Percentiles rank a stretch among this genome's conserved stretches.
These are phyloP conservation scores for Trichoplax adhaerens DNA, from an alignment of 37 sponge, comb jelly and placozoan species.

Conservation along the genomic window DNA sequence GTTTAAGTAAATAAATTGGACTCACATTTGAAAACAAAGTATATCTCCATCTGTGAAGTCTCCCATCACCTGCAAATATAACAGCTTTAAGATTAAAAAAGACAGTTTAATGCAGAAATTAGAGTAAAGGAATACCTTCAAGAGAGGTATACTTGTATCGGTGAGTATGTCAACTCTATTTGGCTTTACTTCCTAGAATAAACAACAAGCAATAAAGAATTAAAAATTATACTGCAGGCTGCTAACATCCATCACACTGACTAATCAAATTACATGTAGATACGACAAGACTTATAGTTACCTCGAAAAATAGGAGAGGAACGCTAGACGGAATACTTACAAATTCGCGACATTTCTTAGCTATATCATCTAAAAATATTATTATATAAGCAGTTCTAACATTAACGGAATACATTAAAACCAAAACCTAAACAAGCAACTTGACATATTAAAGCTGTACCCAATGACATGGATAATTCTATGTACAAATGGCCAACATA, in stretches of 20 bases:
- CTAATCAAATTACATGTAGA: background rate
- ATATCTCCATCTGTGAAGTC: slow-evolving; percentile 79
- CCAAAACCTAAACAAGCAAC: no score
- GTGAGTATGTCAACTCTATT: slow-evolving; percentile 45
- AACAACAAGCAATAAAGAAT: background rate
- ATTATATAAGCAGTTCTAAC: no score
- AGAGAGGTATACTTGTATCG: slow-evolving; percentile 18
- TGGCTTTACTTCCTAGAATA: slow-evolving; percentile 49
- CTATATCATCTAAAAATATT: slow-evolving; percentile 32
- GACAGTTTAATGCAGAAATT: background rate
- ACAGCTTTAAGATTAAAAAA: no score
- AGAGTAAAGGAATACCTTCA: slow-evolving; percentile 4
- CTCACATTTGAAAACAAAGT: slow-evolving; percentile 63
- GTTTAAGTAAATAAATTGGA: background rate
- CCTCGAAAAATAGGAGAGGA: slow-evolving; percentile 55
- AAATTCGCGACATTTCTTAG: slow-evolving; percentile 25
- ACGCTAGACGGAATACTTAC: slow-evolving; percentile 33
- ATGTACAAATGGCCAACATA: slow-evolving; percentile 36
- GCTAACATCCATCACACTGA: background rate
- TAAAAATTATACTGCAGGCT: background rate
- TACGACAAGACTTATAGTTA: slow-evolving; percentile 2
- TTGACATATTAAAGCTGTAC: no score
- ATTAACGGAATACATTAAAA: no score
- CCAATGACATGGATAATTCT: no score
- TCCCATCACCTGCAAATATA: slow-evolving; percentile 20